phyloP scores from a whole-genome alignment of 2,113 vertebrate genomes.

The Smithornis capensis region DNA sequence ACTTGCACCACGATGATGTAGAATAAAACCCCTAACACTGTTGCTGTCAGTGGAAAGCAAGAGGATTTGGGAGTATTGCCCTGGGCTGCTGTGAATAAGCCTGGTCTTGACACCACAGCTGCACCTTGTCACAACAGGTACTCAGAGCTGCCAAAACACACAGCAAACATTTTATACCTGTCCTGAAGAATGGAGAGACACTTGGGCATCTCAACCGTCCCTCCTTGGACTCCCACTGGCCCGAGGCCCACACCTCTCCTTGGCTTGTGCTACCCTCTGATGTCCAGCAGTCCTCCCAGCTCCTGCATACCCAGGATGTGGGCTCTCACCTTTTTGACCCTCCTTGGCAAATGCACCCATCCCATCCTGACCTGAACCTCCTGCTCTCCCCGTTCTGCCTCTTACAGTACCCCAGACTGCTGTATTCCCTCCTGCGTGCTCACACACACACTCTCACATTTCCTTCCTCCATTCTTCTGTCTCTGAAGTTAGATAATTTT shows the following conservation, averaged over 20 bases:
- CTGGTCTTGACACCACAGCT: neutral
- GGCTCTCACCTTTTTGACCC: rapidly evolving
- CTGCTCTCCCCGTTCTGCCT: neutral
- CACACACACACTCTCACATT: neutral
- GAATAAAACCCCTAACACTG: neutral
- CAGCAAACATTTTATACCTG: neutral
- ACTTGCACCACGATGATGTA: rapidly evolving
- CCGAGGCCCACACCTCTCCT: neutral
- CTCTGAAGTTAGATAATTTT: slow-evolving; percentile 18
- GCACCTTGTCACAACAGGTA: neutral
- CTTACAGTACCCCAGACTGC: neutral
- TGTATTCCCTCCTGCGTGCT: neutral
- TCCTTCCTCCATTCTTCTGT: slow-evolving; percentile 20
- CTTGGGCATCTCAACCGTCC: neutral
- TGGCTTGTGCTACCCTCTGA: neutral
- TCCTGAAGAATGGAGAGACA: neutral
- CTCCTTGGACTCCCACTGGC: neutral
- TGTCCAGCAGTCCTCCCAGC: neutral
- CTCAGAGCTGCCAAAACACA: neutral
- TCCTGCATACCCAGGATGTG: rapidly evolving
- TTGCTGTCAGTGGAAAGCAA: neutral
- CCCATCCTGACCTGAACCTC: rapidly evolving
- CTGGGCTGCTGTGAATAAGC: neutral
- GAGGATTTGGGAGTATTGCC: neutral
- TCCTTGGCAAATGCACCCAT: neutral